Evolutionary conservation across 2,888 invertebrate genomes (phyloP).

Genomic region (Slavum lentiscoides): DNA sequence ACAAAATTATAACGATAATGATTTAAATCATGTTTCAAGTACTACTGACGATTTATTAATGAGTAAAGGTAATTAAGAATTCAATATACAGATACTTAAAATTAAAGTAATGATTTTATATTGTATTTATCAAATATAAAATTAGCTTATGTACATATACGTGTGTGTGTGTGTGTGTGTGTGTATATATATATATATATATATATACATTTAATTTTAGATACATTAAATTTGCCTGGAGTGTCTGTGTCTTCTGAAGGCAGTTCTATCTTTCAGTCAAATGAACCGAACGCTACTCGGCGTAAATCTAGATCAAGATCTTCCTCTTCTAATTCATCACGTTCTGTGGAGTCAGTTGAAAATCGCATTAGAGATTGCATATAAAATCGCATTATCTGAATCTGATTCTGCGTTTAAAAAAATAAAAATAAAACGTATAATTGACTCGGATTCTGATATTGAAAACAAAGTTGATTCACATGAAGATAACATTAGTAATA

Average conservation of each 20-base stretch:
- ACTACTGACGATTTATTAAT: constrained; percentile 21
- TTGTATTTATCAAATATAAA: too few relatives aligned
- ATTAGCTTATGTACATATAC: too few relatives aligned
- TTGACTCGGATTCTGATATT: too few relatives aligned
- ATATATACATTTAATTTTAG: background rate
- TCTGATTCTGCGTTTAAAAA: too few relatives aligned
- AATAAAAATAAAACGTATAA: too few relatives aligned
- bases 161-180: too few relatives aligned
- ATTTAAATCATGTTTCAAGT: constrained; percentile 31
- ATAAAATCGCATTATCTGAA: too few relatives aligned
- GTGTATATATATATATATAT: background rate
- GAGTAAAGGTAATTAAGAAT: constrained; percentile 20
- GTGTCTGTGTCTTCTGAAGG: too few relatives aligned
- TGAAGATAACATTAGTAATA: constrained; percentile 55
- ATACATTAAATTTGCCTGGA: too few relatives aligned
- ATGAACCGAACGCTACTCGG: constrained; percentile 49
- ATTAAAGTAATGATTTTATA: too few relatives aligned
- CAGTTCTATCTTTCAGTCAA: background rate
- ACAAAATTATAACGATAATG: constrained; percentile 5
- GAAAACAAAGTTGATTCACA: constrained; percentile 56
- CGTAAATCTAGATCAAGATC: constrained; percentile 57
- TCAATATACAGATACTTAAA: too few relatives aligned
- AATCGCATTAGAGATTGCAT: constrained; percentile 55
- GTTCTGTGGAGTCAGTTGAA: constrained; percentile 54
- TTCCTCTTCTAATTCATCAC: constrained; percentile 53